These are phyloP conservation scores for Cerastoderma edule DNA, from an alignment of 2,888 invertebrate species.

Conservation along the genomic window DNA sequence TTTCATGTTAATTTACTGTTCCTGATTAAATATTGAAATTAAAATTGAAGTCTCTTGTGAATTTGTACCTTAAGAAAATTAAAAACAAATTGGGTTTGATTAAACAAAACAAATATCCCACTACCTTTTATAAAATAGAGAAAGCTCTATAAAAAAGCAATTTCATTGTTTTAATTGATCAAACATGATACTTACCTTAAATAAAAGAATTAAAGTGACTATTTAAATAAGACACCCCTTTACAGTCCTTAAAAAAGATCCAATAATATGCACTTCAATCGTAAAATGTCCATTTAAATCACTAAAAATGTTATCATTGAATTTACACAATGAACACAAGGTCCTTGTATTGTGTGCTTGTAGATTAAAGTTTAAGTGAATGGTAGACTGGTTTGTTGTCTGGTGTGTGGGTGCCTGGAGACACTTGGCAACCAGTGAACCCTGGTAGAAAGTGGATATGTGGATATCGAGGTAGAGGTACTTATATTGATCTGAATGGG, in stretches of 20 bases:
- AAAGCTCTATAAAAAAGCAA: no score
- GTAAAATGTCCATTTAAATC: slow-evolving; percentile 23
- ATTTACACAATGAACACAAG: slow-evolving; percentile 28
- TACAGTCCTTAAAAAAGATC: neutral
- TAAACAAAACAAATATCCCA: no score
- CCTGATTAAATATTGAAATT: no score
- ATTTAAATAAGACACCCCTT: no score
- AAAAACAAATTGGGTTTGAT: no score
- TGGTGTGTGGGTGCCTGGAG: slow-evolving; percentile 68
- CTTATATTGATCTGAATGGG: slow-evolving; percentile 56
- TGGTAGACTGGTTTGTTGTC: slow-evolving; percentile 69
- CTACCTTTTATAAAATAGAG: no score
- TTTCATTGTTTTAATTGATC: no score
- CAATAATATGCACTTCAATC: neutral
- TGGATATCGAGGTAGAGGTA: slow-evolving; percentile 32
- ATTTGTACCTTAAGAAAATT: no score
- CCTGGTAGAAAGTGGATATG: slow-evolving; percentile 61
- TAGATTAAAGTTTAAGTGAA: slow-evolving; percentile 50
- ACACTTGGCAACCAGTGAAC: slow-evolving; percentile 72
- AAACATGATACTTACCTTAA: no score
- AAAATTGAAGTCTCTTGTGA: no score
- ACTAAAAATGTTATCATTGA: slow-evolving; percentile 22
- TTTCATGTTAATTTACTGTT: no score
- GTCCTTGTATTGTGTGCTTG: slow-evolving; percentile 33
- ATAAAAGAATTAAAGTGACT: no score